phyloP scores from a whole-genome alignment of 2,797 vertebrate genomes.

The Takifugu ocellatus region DNA sequence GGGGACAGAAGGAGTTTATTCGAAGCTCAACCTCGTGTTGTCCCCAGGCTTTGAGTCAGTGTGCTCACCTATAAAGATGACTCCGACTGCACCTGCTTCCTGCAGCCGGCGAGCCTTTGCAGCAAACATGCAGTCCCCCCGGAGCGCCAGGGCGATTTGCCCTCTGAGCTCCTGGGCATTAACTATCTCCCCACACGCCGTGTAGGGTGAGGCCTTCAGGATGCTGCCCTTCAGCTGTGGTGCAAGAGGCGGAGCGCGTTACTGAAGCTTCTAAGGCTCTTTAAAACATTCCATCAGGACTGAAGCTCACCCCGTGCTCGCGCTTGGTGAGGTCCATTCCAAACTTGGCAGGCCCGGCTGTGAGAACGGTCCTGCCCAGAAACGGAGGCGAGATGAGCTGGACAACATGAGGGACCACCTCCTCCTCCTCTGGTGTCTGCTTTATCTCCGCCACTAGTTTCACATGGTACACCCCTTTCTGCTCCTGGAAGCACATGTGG shows the following conservation, averaged over 20 bases:
- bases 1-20: not conserved
- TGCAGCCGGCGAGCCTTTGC: slow-evolving; percentile 78
- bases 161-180: slow-evolving; percentile 68
- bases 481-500: slow-evolving; percentile 37
- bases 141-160: slow-evolving; percentile 70
- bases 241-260: not conserved
- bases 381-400: slow-evolving; percentile 82
- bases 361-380: slow-evolving; percentile 76
- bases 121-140: slow-evolving; percentile 83
- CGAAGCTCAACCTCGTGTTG: not conserved
- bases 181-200: slow-evolving; percentile 71
- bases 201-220: slow-evolving; percentile 73
- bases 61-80: slow-evolving; percentile 78
- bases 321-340: slow-evolving; percentile 81
- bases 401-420: slow-evolving; percentile 73
- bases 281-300: no score
- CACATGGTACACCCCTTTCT: slow-evolving; percentile 73
- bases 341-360: slow-evolving; percentile 81
- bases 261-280: not conserved
- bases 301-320: slow-evolving; percentile 74
- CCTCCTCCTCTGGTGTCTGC: slow-evolving; percentile 65
- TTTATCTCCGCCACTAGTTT: slow-evolving; percentile 80
- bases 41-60: not conserved
- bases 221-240: slow-evolving; percentile 78
- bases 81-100: slow-evolving; percentile 74